These are phyloP conservation scores for Myocastor coypus DNA, from an alignment of 2,113 vertebrate species.

Conservation along the genomic window DNA sequence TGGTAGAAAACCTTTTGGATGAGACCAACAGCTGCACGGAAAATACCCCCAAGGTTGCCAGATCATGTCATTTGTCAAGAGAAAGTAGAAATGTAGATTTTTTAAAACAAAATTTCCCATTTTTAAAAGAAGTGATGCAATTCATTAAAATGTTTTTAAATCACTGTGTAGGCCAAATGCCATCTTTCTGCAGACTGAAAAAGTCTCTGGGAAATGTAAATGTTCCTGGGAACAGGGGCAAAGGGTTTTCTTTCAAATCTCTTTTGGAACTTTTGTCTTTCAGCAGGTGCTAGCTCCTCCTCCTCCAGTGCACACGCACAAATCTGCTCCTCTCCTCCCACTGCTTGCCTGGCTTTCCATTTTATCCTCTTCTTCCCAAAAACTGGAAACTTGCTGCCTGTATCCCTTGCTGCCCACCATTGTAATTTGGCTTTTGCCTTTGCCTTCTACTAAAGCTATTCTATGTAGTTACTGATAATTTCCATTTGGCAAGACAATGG, in stretches of 20 bases:
- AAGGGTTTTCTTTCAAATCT: not conserved
- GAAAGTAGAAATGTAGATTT: not conserved
- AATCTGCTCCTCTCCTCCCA: not conserved
- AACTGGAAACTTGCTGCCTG: not conserved
- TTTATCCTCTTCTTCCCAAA: conserved; percentile 26
- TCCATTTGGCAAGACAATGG: not conserved
- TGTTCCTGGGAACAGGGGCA: not conserved
- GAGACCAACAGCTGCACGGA: not conserved
- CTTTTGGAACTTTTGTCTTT: not conserved
- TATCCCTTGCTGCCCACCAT: not conserved
- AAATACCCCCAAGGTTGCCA: not conserved
- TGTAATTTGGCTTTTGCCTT: not conserved
- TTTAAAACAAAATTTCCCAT: not conserved
- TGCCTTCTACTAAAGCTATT: not conserved
- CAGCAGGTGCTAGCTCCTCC: not conserved
- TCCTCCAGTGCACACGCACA: not conserved
- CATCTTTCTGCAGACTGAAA: not conserved
- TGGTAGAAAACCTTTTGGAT: not conserved
- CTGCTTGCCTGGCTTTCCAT: not conserved
- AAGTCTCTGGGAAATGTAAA: not conserved
- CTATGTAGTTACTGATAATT: conserved; percentile 11
- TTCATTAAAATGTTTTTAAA: conserved; percentile 28
- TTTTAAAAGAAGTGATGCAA: not conserved
- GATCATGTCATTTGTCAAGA: not conserved
- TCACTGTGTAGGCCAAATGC: not conserved